These are phyloP conservation scores for Drosophila azteca DNA, from an alignment of 1,140 invertebrate species.

Conservation along the genomic window DNA sequence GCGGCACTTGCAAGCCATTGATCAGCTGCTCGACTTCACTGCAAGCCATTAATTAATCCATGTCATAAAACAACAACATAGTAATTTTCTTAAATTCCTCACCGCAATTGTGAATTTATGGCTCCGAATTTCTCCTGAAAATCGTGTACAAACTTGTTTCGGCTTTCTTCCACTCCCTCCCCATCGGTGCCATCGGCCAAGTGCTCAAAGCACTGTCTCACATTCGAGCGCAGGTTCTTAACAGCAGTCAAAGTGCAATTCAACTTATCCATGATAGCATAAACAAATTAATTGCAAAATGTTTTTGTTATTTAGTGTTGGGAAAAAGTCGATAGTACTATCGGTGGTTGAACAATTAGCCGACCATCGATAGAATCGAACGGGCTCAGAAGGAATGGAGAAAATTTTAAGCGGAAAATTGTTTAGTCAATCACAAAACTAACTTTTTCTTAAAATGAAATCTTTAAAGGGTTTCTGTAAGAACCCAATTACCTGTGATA, in stretches of 20 bases:
- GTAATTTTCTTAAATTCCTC: slow-evolving; percentile 17
- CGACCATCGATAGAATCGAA: no score
- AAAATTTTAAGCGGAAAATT: no score
- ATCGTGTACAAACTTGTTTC: slow-evolving; percentile 91
- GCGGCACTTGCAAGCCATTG: slow-evolving; percentile 88
- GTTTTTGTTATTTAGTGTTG: no score
- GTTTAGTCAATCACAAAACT: no score
- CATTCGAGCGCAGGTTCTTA: slow-evolving; percentile 90
- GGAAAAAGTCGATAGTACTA: no score
- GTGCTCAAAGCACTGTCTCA: slow-evolving; percentile 91
- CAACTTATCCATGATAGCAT: slow-evolving; percentile 85
- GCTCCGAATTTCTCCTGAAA: slow-evolving; percentile 90
- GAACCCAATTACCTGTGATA: no score
- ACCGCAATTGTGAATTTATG: slow-evolving; percentile 91
- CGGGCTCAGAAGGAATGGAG: no score
- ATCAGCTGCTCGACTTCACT: slow-evolving; percentile 92
- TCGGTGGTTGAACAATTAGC: no score
- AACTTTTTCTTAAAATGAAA: no score
- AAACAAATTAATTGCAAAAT: no score
- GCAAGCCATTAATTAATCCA: not conserved
- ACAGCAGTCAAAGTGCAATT: slow-evolving; percentile 89
- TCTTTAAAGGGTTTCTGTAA: no score
- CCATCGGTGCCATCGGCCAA: slow-evolving; percentile 91
- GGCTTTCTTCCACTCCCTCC: slow-evolving; percentile 90
- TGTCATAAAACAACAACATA: not conserved